Evolutionary conservation across 1,140 invertebrate species (phyloP).

Genomic region (Plutomurus gul): DNA sequence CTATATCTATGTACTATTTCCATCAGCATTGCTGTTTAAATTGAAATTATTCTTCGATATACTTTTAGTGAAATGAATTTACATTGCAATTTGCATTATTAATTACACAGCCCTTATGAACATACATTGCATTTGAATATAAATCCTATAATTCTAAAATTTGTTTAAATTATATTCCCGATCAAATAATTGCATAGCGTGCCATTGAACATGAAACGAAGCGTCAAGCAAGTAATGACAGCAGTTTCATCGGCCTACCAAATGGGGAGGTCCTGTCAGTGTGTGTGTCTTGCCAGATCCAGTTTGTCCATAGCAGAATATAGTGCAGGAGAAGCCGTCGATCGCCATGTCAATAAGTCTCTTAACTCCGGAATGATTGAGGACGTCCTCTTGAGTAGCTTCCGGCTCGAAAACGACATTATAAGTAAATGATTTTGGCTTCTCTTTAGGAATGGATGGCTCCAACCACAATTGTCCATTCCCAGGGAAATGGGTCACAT

Average conservation of each 20-base stretch:
- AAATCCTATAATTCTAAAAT: too few relatives aligned
- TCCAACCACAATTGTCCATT: conserved; percentile 66
- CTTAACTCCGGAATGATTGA: conserved; percentile 81
- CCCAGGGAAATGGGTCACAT: conserved; percentile 74
- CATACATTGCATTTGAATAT: too few relatives aligned
- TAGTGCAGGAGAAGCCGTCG: conserved; percentile 90
- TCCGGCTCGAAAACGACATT: conserved; percentile 88
- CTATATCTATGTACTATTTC: too few relatives aligned
- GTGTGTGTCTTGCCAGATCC: conserved; percentile 96
- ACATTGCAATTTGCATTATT: too few relatives aligned
- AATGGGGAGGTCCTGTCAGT: conserved; percentile 84
- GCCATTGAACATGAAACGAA: too few relatives aligned
- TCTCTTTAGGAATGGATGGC: conserved; percentile 61
- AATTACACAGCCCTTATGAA: too few relatives aligned
- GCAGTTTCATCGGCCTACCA: conserved; percentile 73
- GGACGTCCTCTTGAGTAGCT: conserved; percentile 73
- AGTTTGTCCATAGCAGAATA: conserved; percentile 95
- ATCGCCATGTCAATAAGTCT: conserved; percentile 88
- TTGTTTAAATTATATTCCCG: too few relatives aligned
- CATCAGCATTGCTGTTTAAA: too few relatives aligned
- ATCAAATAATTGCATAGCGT: too few relatives aligned
- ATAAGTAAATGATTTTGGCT: conserved; percentile 79
- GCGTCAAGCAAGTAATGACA: too few relatives aligned
- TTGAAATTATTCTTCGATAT: too few relatives aligned
- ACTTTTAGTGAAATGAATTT: too few relatives aligned